Evolutionary conservation across 2,888 invertebrate species (phyloP).

Genomic region (Flexamia atlantica): DNA sequence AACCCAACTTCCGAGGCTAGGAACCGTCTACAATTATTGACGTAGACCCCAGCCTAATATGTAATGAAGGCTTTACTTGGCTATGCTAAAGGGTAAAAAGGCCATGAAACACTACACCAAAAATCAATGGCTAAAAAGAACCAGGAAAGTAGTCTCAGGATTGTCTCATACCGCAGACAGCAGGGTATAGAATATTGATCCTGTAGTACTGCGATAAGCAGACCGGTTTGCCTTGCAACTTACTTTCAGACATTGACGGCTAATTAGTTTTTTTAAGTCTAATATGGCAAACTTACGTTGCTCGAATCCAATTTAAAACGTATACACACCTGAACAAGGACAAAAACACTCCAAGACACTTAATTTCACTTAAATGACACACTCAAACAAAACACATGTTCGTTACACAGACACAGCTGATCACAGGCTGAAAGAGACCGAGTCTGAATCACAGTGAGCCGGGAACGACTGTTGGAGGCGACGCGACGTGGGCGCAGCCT

Average conservation of each 20-base stretch:
- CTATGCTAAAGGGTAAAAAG: too few relatives aligned
- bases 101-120: too few relatives aligned
- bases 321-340: constrained; percentile 17
- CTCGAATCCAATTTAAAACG: not conserved
- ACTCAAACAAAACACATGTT: constrained; percentile 20
- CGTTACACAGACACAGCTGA: constrained; percentile 22
- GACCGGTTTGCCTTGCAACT: constrained; percentile 6
- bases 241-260: not conserved
- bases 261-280: not conserved
- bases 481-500: constrained; percentile 34
- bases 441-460: not conserved
- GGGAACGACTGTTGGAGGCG: not conserved
- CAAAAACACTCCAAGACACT: constrained; percentile 8
- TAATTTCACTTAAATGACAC: not conserved
- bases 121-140: too few relatives aligned
- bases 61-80: too few relatives aligned
- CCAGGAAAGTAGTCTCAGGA: too few relatives aligned
- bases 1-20: too few relatives aligned
- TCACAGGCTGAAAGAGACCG: constrained; percentile 17
- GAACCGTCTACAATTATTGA: too few relatives aligned
- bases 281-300: not conserved
- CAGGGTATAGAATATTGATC: not conserved
- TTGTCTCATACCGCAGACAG: too few relatives aligned
- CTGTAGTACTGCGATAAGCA: not conserved
- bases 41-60: too few relatives aligned